Base-by-base conservation (phyloP, 2,888 invertebrate genomes). In the Pycnomerus fuliginosus region DNA sequence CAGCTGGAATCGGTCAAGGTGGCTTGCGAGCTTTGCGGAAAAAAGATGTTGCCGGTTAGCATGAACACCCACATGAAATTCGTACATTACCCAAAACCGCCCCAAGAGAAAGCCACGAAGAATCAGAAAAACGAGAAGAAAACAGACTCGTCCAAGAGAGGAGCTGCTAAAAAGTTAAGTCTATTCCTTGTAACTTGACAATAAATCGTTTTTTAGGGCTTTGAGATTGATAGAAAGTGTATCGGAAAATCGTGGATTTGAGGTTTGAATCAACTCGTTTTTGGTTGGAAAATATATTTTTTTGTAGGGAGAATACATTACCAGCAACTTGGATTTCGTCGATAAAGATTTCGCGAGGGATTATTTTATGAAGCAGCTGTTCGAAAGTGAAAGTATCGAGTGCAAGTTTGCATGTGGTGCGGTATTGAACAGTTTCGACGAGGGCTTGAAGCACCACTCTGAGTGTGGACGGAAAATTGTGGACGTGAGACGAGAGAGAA, bases 31-130 rank as follows among this genome's bases (percentile, higher is more conserved):
- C 57, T 78, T 35, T 85, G 85, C 63, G 55, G 73, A 53, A 68
- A 77, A 65, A 58, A 67, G 67, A 65, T 78, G 61, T 69, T 77
- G 61, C 78, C 79, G 16, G 74, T 79, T 34, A 83, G 84, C 50
- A 70, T 80, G 60, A 74, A 73, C 32, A 74, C 76, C 34, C 85
- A 85, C 57, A 75, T 80, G 63, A 68, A 73, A 36, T 53, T 63
- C 50, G 79, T 80, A 51, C 68, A 74, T 30, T 2, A 16, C 12
- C 16, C 13, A 14, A 11, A 29, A 41, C n/a, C n/a, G n/a, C n/a
- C n/a, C n/a, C n/a, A n/a, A n/a, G 45, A 51, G 24, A 40, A 35
- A 24, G 29, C 44, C 11, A 27, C 38, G 8, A 44, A 32, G 25
- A 31, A 27, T 23, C 22, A 43, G 11, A 25, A 31, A 17, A 33